Percentiles rank a stretch among this genome's conserved stretches.
These are phyloP conservation scores for Athalia rosae DNA, from an alignment of 2,888 invertebrate genomes.

Conservation along the genomic window DNA sequence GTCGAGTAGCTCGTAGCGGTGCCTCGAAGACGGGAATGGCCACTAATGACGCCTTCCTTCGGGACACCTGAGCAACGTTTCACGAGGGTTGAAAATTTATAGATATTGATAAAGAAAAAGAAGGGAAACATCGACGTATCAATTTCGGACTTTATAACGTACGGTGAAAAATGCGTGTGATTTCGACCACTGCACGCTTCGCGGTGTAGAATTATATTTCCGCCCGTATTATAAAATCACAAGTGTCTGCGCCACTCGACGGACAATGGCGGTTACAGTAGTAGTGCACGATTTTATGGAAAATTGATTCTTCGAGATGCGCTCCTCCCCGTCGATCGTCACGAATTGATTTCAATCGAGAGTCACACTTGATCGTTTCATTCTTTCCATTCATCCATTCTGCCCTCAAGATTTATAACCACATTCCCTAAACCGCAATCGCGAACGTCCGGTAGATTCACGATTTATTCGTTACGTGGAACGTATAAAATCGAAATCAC, in stretches of 20 bases:
- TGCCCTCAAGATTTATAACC: conserved; percentile 17
- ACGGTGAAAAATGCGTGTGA: not conserved
- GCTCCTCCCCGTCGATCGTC: not conserved
- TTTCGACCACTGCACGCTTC: not conserved
- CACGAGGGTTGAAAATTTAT: too few relatives aligned
- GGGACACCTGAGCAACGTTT: conserved; percentile 32
- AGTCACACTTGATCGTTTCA: not conserved
- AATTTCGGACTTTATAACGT: not conserved
- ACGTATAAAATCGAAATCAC: too few relatives aligned
- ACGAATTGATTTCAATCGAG: not conserved
- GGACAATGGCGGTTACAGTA: conserved; percentile 7
- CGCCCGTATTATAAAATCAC: not conserved
- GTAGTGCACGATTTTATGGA: conserved; percentile 15
- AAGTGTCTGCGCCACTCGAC: conserved; percentile 17
- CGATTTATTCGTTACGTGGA: too few relatives aligned
- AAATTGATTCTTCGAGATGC: conserved; percentile 20
- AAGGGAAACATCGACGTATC: not conserved
- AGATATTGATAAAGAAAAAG: too few relatives aligned
- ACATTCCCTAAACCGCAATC: not conserved
- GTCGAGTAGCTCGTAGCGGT: conserved; percentile 1
- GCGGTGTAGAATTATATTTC: not conserved
- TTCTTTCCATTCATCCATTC: conserved; percentile 26
- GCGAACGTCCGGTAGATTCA: not conserved
- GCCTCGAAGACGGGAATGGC: conserved; percentile 11
- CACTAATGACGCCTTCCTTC: conserved; percentile 29